These are phyloP conservation scores for Drosophila yooni DNA, from an alignment of 2,888 invertebrate genomes.

Conservation along the genomic window DNA sequence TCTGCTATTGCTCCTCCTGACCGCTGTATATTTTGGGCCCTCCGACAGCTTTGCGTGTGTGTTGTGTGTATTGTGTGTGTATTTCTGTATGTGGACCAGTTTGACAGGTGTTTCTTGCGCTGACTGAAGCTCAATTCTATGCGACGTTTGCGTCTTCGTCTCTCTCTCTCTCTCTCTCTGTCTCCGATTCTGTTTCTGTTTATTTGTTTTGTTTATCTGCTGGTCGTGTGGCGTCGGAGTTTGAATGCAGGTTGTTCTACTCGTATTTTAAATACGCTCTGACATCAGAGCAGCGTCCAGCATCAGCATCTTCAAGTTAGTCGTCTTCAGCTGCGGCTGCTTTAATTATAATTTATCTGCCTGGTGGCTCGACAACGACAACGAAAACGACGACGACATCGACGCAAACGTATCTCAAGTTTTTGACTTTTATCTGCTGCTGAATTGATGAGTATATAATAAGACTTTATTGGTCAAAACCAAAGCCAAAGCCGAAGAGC, in stretches of 20 bases:
- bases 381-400: constrained; percentile 32
- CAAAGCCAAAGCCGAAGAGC: constrained; percentile 48
- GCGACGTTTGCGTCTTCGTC: constrained; percentile 62
- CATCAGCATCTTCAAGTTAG: constrained; percentile 45
- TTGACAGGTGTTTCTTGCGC: constrained; percentile 83
- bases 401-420: constrained; percentile 79
- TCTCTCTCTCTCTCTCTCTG: constrained; percentile 58
- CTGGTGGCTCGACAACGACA: constrained; percentile 57
- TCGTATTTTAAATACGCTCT: constrained; percentile 82
- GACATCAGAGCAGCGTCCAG: constrained; percentile 71
- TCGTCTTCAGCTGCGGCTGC: constrained; percentile 72
- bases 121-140: constrained; percentile 79
- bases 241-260: constrained; percentile 80
- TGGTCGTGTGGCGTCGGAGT: constrained; percentile 78
- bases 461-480: constrained; percentile 81
- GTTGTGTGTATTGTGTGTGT: constrained; percentile 37
- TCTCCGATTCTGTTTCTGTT: constrained; percentile 61
- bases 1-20: constrained; percentile 42
- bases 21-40: constrained; percentile 50
- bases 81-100: constrained; percentile 75
- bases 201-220: constrained; percentile 76
- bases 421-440: constrained; percentile 83
- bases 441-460: constrained; percentile 83
- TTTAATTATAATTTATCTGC: constrained; percentile 82
- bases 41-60: constrained; percentile 29